Base-by-base conservation (phyloP, 2,888 invertebrate species). In the Eugnorisma glareosa region DNA sequence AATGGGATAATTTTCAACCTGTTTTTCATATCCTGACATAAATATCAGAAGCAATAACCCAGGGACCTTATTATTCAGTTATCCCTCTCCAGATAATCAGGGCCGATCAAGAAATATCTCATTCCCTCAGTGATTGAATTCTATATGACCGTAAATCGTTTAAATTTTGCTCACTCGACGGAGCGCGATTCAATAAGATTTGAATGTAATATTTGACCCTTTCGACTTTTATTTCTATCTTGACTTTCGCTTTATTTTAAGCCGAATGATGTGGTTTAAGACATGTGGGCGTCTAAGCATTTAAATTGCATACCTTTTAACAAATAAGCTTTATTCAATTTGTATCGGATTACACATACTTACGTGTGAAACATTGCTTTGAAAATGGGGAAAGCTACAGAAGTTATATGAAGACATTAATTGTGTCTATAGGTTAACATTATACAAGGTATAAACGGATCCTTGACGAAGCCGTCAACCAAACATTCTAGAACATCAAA, bases 131-230 rank as follows among this genome's bases (percentile, higher is more conserved):
- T 86, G 80, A 88, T 88, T 82, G 64, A 84, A 86, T 88, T 86
- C 67, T 83, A 75, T 82, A 79, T 61, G 77, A 74, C 75, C 83
- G 67, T 88, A 79, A 75, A 79, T 81, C 81, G 86, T 81, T 89
- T 81, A 84, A 84, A 79, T 79, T 81, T 76, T 77, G 73, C 81
- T 68, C 83, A 83, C 70, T 67, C 80, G 67, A 74, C 61, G 67
- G 72, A 81, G 67, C 76, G 80, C 48, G 66, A 84, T 88, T 74
- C 83, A 89, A 89, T 88, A 89, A 85, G 83, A 89, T 89, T 85
- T 81, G 77, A 78, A 83, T 72, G 81, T 82, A 78, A 86, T 86
- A 83, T 77, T 66, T 75, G 81, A 84, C 85, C 81, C 73, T 76
- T 51, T 61, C 24, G 48, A 71, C 45, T 81, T 80, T 82, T 86